Percentiles rank a stretch among this genome's conserved stretches.
Conservation (phyloP, 1,140 invertebrate genomes). For the Centruroides sculpturatus region DNA sequence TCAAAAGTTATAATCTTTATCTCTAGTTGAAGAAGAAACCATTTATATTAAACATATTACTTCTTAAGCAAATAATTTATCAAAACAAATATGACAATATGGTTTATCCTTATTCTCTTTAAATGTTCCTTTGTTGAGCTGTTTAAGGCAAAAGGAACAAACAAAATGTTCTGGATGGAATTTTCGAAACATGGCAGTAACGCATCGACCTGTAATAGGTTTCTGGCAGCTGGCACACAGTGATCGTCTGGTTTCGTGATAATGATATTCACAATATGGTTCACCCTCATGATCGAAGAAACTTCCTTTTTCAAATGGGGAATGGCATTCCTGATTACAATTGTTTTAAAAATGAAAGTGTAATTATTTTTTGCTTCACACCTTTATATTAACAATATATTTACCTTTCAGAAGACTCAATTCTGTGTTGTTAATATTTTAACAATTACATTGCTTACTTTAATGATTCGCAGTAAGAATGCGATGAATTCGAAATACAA, state of each 20-base stretch:
- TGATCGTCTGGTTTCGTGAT: slow-evolving; percentile 87
- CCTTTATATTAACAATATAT: no score
- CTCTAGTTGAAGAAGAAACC: no score
- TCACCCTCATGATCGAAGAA: slow-evolving; percentile 92
- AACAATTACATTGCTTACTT: no score
- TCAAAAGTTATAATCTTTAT: no score
- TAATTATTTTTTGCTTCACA: no score
- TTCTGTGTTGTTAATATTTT: no score
- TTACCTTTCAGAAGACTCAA: no score
- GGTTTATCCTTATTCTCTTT: slow-evolving; percentile 96
- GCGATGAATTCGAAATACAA: no score
- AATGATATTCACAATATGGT: slow-evolving; percentile 95
- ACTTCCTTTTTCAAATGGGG: slow-evolving; percentile 82
- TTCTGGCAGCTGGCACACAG: slow-evolving; percentile 94
- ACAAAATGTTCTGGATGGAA: slow-evolving; percentile 99
- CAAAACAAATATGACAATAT: slow-evolving; percentile 94
- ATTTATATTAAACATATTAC: no score
- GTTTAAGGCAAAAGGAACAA: slow-evolving; percentile 91
- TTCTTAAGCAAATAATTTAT: slow-evolving; percentile 78
- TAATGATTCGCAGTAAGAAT: no score
- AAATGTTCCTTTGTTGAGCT: slow-evolving; percentile 94
- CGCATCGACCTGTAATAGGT: slow-evolving; percentile 91
- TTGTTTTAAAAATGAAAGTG: background rate
- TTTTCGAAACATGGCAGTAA: slow-evolving; percentile 97
- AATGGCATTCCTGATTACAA: slow-evolving; percentile 64